Evolutionary conservation across 2,797 vertebrate genomes (phyloP), one percentile per base, ranked within the genome.

Genomic region (Hypotaenidia philippensis): DNA sequence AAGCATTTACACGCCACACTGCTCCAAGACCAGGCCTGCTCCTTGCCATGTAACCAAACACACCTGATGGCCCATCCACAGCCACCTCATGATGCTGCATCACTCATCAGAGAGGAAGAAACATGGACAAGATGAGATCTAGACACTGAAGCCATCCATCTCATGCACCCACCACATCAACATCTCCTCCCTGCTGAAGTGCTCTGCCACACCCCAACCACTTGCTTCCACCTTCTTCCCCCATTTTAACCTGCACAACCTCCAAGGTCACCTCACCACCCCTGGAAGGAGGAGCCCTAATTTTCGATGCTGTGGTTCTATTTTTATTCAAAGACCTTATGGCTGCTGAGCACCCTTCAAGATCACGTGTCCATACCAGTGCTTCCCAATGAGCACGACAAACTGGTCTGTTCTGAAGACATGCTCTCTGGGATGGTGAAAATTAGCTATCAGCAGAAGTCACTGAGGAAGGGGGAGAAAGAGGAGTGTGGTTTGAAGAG

Each of bases 361-460:
- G 41, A 90, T 6, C 7, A 52, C 17, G 11, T 2, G 3, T 57
- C 49, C 56, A 83, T 0, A 0, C n/a, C 38, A 64, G 26, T n/a
- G 45, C 27, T 53, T 75, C 61, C 41, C 45, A 44, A 9, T 19
- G 8, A 89, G 56, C 64, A 53, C 20, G 32, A 44, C 34, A 64
- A 81, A 90, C 53, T 18, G 20, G 21, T 68, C 23, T 63, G 68
- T 34, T 85, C 65, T 71, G 41, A 87, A 90, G 41, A 86, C 5
- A 19, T 0, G 0, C 8, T 29, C 27, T 26, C 47, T 64, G 31
- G 36, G 45, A 65, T 1, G 2, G 0, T 65, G 59, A 76, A 81
- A 76, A 91, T 22, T 20, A 83, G 31, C 23, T 41, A n/a, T 14
- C 38, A 52, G 38, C 9, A 85, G 44, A 69, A 88, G 59, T 31